Base-by-base conservation (phyloP, 2,113 vertebrate species). In the Clinocottus analis region DNA sequence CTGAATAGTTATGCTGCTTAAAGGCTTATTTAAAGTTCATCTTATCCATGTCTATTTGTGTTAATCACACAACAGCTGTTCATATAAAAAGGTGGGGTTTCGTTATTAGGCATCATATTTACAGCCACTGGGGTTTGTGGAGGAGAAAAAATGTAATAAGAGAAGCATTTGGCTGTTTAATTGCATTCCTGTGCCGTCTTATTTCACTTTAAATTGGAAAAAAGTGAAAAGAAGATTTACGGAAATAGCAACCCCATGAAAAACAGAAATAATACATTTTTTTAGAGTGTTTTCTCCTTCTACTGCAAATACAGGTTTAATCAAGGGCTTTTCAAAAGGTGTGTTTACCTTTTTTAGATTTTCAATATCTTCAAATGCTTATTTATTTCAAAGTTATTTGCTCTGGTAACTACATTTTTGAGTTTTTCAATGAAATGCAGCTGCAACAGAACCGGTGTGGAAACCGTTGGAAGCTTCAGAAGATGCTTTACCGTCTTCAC, bases 341-440 rank as follows among this genome's bases (percentile, higher is more conserved):
- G 29, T 25, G 6, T 33, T n/a, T 9, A 19, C 19, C 8, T 39
- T 19, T 17, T 27, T 25, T 7, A 10, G 9, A 27, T 75, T 69
- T 56, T 47, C 41, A 21, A 6, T 37, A 5, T 47, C 12, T 21
- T 39, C 2, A 35, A 12, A 7, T 1, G 4, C 45, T 1, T 56
- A 29, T 82, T 67, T 72, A 62, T 62, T 71, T 67, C 55, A 72
- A 63, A 55, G 61, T 62, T 35, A 14, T 31, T 49, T 37, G 33
- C 23, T 83, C 55, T 80, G 51, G 65, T 60, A 39, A 35, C 9
- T 12, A 14, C 45, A 14, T 21, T 27, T 80, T 2, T 35, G 0
- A n/a, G 14, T 55, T 11, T 49, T 13, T 7, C 29, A 59, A 63
- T 55, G 47, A 60, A 43, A 59, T 17, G 35, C 33, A 66, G 10